Evolutionary conservation across 2,888 invertebrate genomes (phyloP).

Genomic region (Heteropelma amictum): DNA sequence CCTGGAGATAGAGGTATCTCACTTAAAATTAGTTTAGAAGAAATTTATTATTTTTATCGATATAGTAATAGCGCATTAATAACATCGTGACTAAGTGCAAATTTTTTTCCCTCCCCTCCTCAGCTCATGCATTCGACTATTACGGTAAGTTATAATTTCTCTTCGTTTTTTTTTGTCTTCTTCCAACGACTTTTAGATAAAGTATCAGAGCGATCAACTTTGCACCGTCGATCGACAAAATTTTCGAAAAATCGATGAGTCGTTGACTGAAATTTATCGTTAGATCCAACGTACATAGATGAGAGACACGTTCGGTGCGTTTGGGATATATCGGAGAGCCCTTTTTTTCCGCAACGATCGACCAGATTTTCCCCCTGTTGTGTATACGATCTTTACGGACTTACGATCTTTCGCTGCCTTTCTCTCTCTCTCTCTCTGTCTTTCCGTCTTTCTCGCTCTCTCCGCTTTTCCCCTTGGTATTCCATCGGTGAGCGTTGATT

Average conservation of each 20-base stretch:
- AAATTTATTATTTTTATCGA: slow-evolving; percentile 2
- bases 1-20: slow-evolving; percentile 42
- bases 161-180: slow-evolving; percentile 77
- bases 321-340: slow-evolving; percentile 23
- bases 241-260: not conserved
- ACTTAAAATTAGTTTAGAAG: slow-evolving; percentile 39
- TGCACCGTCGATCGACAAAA: slow-evolving; percentile 28
- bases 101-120: slow-evolving; percentile 77
- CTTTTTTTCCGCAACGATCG: slow-evolving; percentile 35
- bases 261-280: not conserved
- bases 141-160: slow-evolving; percentile 97
- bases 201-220: slow-evolving; percentile 31
- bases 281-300: not conserved
- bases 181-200: slow-evolving; percentile 51
- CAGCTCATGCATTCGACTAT: slow-evolving; percentile 98
- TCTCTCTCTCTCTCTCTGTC: slow-evolving; percentile 23
- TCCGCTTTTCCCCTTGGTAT: slow-evolving; percentile 47
- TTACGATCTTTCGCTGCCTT: slow-evolving; percentile 1
- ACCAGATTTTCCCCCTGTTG: too few relatives aligned
- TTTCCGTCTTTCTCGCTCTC: slow-evolving; percentile 26
- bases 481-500: slow-evolving; percentile 47
- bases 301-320: not conserved
- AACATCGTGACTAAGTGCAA: slow-evolving; percentile 73
- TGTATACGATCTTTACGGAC: not conserved
- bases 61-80: slow-evolving; percentile 40